Conservation (phyloP, 2,888 invertebrate species). For the Meganola albula region DNA sequence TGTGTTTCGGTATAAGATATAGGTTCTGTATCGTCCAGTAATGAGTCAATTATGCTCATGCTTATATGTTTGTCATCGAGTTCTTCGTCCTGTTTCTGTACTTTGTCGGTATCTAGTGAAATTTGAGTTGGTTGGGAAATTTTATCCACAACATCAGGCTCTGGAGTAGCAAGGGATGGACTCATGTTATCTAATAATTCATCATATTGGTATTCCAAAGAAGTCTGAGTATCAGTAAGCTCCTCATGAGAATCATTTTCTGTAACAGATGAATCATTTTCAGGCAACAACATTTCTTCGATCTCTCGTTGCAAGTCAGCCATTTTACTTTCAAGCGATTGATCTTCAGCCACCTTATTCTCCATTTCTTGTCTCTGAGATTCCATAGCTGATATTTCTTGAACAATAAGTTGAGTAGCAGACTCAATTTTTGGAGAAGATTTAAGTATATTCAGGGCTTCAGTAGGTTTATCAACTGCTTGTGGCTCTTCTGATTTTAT, state of each 20-base stretch:
- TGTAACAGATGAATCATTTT: constrained; percentile 60
- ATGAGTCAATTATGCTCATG: constrained; percentile 48
- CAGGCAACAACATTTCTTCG: constrained; percentile 67
- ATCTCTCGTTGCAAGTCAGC: constrained; percentile 71
- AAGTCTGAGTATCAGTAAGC: constrained; percentile 43
- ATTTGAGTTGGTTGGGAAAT: constrained; percentile 9
- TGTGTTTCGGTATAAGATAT: constrained; percentile 34
- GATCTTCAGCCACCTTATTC: constrained; percentile 51
- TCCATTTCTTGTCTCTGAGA: constrained; percentile 20
- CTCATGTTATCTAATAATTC: constrained; percentile 51
- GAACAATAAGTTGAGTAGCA: constrained; percentile 21
- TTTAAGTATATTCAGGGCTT: constrained; percentile 2
- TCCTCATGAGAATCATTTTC: constrained; percentile 57
- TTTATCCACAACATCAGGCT: constrained; percentile 40
- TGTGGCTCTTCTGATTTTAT: constrained; percentile 10
- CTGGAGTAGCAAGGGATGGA: constrained; percentile 55
- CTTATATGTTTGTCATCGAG: constrained; percentile 45
- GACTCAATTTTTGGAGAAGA: constrained; percentile 9
- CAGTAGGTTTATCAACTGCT: background rate
- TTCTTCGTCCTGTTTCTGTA: constrained; percentile 25
- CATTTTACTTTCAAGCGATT: constrained; percentile 68
- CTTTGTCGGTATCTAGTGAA: too few species aligned
- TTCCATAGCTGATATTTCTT: constrained; percentile 30
- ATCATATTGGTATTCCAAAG: constrained; percentile 51
- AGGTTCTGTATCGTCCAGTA: constrained; percentile 42